These are phyloP conservation scores for Isichthys henryi DNA, from an alignment of 2,113 vertebrate species.

Conservation along the genomic window DNA sequence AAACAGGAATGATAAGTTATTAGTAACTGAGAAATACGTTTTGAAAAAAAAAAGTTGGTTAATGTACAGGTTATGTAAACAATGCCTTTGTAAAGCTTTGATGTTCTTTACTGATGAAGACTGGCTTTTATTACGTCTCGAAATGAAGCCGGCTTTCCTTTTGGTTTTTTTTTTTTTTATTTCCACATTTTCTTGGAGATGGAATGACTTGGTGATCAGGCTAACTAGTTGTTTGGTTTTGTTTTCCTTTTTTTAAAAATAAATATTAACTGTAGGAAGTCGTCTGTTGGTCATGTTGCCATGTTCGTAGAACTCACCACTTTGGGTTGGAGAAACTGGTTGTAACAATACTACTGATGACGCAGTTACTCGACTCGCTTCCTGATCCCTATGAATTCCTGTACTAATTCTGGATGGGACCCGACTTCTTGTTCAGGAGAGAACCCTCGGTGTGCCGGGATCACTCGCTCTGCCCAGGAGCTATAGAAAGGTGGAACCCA, in stretches of 20 bases:
- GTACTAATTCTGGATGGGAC: neutral
- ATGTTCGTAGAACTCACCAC: constrained; percentile 22
- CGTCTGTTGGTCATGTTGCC: constrained; percentile 5
- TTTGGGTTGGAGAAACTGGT: constrained; percentile 20
- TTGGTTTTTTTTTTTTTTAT: constrained; percentile 15
- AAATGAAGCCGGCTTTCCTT: constrained; percentile 29
- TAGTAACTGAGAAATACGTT: constrained; percentile 47
- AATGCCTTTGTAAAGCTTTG: constrained; percentile 57
- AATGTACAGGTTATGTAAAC: constrained; percentile 68
- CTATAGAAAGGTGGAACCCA: neutral
- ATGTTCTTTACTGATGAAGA: constrained; percentile 51
- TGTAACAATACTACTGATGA: constrained; percentile 33
- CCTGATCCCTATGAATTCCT: neutral
- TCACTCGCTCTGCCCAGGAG: neutral
- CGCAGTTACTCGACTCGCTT: constrained; percentile 13
- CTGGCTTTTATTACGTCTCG: constrained; percentile 38
- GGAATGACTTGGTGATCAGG: constrained; percentile 1
- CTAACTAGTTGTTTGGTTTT: constrained; percentile 10
- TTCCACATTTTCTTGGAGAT: constrained; percentile 5
- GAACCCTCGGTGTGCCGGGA: neutral
- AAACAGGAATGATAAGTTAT: constrained; percentile 70
- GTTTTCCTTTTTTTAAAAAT: constrained; percentile 15
- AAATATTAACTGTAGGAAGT: constrained; percentile 22
- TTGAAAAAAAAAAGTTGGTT: constrained; percentile 43
- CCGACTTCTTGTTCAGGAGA: neutral